Evolutionary conservation across 2,113 vertebrate genomes (phyloP), one percentile per base, ranked within the genome.

Genomic region (Periophthalmodon schlosseri): DNA sequence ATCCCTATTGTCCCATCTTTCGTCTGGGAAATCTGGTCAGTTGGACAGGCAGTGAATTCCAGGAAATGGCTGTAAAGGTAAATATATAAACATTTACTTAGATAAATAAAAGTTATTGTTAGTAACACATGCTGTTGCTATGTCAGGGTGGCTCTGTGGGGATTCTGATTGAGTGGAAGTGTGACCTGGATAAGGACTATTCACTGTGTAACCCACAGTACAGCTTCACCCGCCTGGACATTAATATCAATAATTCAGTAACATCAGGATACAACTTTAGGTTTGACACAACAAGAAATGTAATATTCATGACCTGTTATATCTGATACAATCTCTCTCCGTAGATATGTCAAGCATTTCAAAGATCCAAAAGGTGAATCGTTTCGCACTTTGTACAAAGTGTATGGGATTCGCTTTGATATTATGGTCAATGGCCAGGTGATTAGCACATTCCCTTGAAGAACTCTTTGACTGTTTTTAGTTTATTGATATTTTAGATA

Each of bases 231-330:
- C 96, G 96, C 18, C 90, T 99, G 89, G 98, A 98, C 78, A 92
- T 92, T 68, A 91, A 86, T 57, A 54, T 90, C 21, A 93, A 93
- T 78, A 91, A 89, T 28, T 93, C 95, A 0, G 28, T 94, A 68
- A 94, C 94, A 74, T 95, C 96, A 0, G 98, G 98, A 23, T 99
- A 99, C 92, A 99, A 98, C 90, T 99, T 99, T 94, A 96, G 97
- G 97, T 97, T 84, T 52, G 46, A 58, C 4, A 58, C 68, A 24
- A 61, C 20, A 47, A 2, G 0, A 11, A 20, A 65, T 36, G 16
- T 6, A 46, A 65, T 16, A 39, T 39, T 44, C 3, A 20, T 21
- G 8, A 18, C 20, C 34, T 65, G 34, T 44, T 44, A 2, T 54
- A 54, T 54, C 18, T 18, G 28, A 18, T 39, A 47, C 4, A 24